A percentile compares a stretch with the other conserved stretches of the same genome.
phyloP scores from a whole-genome alignment of 2,888 invertebrate species.

The Portevinia maculata region DNA sequence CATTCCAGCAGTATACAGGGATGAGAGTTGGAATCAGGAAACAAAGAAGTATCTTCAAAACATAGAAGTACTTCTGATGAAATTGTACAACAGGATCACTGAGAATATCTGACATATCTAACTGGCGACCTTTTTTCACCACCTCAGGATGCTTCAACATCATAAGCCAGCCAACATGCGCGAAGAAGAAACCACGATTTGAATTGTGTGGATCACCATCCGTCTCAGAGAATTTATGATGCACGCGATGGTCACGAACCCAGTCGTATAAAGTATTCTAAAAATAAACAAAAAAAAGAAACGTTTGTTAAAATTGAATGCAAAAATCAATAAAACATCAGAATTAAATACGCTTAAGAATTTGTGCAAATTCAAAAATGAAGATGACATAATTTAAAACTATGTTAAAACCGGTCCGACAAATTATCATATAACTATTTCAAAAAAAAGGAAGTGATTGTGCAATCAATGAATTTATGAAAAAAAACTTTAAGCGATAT shows the following conservation, averaged over 20 bases:
- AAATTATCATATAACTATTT: no score
- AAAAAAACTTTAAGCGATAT: no score
- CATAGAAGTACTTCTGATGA: slow-evolving; percentile 89
- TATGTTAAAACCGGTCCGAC: no score
- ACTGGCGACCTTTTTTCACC: slow-evolving; percentile 87
- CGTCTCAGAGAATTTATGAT: slow-evolving; percentile 92
- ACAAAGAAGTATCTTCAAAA: slow-evolving; percentile 87
- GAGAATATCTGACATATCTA: slow-evolving; percentile 92
- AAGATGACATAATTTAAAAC: no score
- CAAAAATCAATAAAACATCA: not conserved
- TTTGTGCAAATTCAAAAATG: no score
- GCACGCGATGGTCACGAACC: slow-evolving; percentile 91
- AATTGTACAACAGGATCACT: slow-evolving; percentile 90
- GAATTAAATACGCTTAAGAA: no score
- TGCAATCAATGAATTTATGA: no score
- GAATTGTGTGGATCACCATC: slow-evolving; percentile 93
- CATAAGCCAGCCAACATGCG: slow-evolving; percentile 97
- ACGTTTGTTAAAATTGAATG: not conserved
- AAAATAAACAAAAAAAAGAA: slow-evolving; percentile 83
- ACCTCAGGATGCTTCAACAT: slow-evolving; percentile 95
- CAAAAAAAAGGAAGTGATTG: no score
- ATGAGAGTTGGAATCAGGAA: slow-evolving; percentile 89
- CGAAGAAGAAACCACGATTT: slow-evolving; percentile 93
- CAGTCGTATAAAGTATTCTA: slow-evolving; percentile 95
- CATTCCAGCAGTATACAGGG: slow-evolving; percentile 89